Percentiles rank a stretch among this genome's conserved stretches.
Conservation (phyloP, 2,797 vertebrate species). For the Spinibarbus caldwelli region DNA sequence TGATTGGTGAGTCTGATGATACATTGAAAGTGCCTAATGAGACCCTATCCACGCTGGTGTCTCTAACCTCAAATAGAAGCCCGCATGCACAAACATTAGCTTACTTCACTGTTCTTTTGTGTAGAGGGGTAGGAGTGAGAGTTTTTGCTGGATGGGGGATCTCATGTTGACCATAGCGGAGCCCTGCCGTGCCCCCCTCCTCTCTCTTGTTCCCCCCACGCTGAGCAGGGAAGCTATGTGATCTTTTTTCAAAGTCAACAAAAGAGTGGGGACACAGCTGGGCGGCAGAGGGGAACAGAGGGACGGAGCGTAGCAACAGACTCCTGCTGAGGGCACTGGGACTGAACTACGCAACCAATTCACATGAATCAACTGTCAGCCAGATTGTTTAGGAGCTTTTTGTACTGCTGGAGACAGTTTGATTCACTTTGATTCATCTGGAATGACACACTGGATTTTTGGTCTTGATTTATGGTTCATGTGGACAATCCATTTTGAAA, state of each 20-base stretch:
- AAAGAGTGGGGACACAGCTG: conserved; percentile 78
- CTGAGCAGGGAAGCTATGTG: conserved; percentile 77
- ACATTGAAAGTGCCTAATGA: conserved; percentile 17
- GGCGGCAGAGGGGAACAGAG: conserved; percentile 71
- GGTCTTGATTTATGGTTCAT: conserved; percentile 22
- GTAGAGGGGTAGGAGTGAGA: conserved; percentile 36
- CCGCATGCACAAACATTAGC: conserved; percentile 58
- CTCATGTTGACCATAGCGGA: conserved; percentile 69
- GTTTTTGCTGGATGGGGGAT: conserved; percentile 51
- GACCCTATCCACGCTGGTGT: neutral
- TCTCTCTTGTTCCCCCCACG: conserved; percentile 54
- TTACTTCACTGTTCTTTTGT: conserved; percentile 47
- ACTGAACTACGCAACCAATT: conserved; percentile 53
- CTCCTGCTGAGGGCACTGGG: conserved; percentile 72
- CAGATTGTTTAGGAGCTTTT: conserved; percentile 35
- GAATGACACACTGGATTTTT: conserved; percentile 1
- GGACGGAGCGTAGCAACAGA: conserved; percentile 74
- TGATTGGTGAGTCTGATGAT: neutral
- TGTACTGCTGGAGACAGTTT: conserved; percentile 17
- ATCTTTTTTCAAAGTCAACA: conserved; percentile 82
- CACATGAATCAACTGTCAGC: conserved; percentile 50
- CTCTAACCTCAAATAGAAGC: conserved; percentile 26
- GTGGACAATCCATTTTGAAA: neutral
- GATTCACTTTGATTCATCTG: conserved; percentile 34
- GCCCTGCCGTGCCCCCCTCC: conserved; percentile 63